Base-by-base conservation (phyloP, 2,888 invertebrate species). In the Diaperis boleti region DNA sequence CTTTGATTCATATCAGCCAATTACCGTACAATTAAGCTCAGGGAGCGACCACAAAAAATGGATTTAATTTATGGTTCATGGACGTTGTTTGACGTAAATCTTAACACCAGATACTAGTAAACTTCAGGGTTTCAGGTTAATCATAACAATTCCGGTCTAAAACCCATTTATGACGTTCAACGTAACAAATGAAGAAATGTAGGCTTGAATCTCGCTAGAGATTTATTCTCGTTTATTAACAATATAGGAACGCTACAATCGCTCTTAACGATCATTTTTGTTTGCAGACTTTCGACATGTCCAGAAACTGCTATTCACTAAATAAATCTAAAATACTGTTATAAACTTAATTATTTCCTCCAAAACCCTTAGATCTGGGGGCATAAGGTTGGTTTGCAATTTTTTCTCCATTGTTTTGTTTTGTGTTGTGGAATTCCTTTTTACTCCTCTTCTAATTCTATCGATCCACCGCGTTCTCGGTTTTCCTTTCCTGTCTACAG, bases 21-120 rank as follows among this genome's bases (percentile, higher is more conserved):
- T 49, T 49, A 49, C 18, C 18, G 29, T 17, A 35, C 35, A 49
- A 49, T 49, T 49, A 49, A 35, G 35, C 49, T 29, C 49, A 17
- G 18, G 29, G 29, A 17, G 47, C 18, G 35, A 33, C 49, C 35
- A 49, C 47, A 10, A 35, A 49, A 49, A 49, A 33, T 49, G 33
- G 18, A 10, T 49, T 35, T 17, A 14, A 49, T 18, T 7, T 49
- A 49, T 33, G 47, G n/a, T 31, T 15, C 44, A 39, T 39, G 39
- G 15, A 39, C 39, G 14, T 17, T 39, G 11, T 39, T 39, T 39
- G 17, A 47, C 31, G 15, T 47, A 31, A 47, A 47, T 31, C 29
- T 10, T 8, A 8, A 31, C 29, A 47, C 29, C 22, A 15, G 47
- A 47, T 47, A 47, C 31, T 31, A 13, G 7, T 10, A 29, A 17